Evolutionary conservation across 2,888 invertebrate species (phyloP).

Genomic region (Agelastica alni): DNA sequence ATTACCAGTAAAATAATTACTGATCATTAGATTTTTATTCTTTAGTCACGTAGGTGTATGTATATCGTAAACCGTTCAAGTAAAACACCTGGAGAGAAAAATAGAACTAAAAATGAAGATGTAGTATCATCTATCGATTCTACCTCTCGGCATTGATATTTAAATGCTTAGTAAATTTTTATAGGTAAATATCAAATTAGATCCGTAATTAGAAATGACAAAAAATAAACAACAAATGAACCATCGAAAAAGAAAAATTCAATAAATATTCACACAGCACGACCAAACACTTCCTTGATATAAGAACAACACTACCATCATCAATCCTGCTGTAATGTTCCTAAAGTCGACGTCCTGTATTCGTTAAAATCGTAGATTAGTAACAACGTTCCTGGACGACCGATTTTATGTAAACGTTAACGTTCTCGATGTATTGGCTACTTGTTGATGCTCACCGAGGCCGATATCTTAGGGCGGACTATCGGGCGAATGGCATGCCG

Average conservation of each 20-base stretch:
- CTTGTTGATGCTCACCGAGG: constrained; percentile 53
- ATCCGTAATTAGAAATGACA: background rate
- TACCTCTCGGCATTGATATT: too few relatives aligned
- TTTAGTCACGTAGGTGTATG: too few relatives aligned
- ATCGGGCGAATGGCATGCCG: constrained; percentile 52
- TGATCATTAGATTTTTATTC: too few relatives aligned
- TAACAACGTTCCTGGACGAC: constrained; percentile 14
- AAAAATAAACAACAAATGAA: constrained; percentile 9
- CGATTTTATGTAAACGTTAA: constrained; percentile 12
- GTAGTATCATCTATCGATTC: too few relatives aligned
- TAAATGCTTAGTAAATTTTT: too few relatives aligned
- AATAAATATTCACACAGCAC: constrained; percentile 19
- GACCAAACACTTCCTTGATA: constrained; percentile 16
- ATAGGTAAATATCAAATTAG: too few relatives aligned
- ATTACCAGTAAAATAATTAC: too few relatives aligned
- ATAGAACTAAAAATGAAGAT: too few relatives aligned
- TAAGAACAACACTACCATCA: constrained; percentile 16
- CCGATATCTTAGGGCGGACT: constrained; percentile 49
- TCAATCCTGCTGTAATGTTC: constrained; percentile 17
- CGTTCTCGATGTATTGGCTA: constrained; percentile 54
- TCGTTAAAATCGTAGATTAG: constrained; percentile 23
- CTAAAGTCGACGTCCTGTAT: constrained; percentile 19
- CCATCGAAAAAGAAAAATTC: constrained; percentile 1
- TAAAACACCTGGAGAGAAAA: too few relatives aligned
- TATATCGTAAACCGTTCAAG: too few relatives aligned